phyloP scores from a whole-genome alignment of 2,888 invertebrate genomes.

The Stenotaenia linearis region DNA sequence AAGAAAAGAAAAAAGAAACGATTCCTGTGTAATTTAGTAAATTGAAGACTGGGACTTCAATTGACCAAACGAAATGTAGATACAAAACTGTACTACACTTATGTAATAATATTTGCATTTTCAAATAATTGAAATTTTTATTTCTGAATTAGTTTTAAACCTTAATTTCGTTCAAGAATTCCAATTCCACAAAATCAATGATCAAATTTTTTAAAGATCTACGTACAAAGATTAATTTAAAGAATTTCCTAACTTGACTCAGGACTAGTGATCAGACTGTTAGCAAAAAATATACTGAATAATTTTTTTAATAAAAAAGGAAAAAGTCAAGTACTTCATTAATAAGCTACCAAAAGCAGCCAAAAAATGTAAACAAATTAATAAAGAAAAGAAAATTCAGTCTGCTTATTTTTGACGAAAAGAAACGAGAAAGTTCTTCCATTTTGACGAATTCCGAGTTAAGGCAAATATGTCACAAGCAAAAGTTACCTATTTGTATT shows the following conservation, averaged over 20 bases:
- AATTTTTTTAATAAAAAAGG: background rate
- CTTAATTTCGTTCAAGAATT: background rate
- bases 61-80: background rate
- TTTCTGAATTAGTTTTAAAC: background rate
- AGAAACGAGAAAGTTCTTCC: background rate
- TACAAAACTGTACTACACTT: background rate
- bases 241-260: background rate
- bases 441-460: background rate
- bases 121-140: background rate
- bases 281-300: background rate
- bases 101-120: background rate
- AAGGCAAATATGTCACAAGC: background rate
- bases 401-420: background rate
- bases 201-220: background rate
- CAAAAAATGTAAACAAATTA: background rate
- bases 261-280: background rate
- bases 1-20: background rate
- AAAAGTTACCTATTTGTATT: background rate
- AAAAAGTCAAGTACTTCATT: too few relatives aligned
- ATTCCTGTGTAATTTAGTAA: background rate
- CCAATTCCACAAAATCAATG: background rate
- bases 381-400: background rate
- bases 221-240: background rate
- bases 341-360: background rate
- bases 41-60: background rate